phyloP scores from a whole-genome alignment of 2,888 invertebrate species.

The Napeogenes sylphis region DNA sequence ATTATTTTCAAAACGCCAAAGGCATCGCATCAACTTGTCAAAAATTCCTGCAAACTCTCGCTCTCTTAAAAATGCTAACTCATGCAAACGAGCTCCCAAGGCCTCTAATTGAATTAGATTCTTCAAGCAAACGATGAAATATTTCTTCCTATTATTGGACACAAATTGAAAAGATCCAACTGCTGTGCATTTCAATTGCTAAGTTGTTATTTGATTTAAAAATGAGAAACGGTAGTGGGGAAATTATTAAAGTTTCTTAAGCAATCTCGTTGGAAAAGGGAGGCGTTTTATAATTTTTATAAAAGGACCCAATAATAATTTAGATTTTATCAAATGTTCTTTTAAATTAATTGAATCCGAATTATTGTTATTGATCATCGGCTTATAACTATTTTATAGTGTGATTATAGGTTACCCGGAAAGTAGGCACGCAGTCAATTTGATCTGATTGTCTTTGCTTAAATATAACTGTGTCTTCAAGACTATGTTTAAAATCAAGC shows the following conservation, averaged over 20 bases:
- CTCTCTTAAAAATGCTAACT: slow-evolving; percentile 73
- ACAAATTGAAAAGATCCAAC: slow-evolving; percentile 61
- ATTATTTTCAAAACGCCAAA: slow-evolving; percentile 23
- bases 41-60: slow-evolving; percentile 46
- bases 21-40: slow-evolving; percentile 24
- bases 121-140: slow-evolving; percentile 63
- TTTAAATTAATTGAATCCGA: no score
- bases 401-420: no score
- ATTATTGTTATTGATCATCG: no score
- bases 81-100: slow-evolving; percentile 72
- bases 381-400: no score
- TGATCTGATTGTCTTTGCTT: no score
- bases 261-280: not conserved
- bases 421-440: no score
- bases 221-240: slow-evolving; percentile 32
- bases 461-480: no score
- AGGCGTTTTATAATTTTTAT: not conserved
- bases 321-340: no score
- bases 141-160: slow-evolving; percentile 59
- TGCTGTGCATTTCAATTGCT: slow-evolving; percentile 57
- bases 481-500: no score
- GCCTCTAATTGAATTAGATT: slow-evolving; percentile 69
- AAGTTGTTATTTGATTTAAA: slow-evolving; percentile 52
- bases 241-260: slow-evolving; percentile 20
- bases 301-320: no score